Evolutionary conservation across 2,888 invertebrate genomes (phyloP).

Genomic region (Cremastobaeus sp.): DNA sequence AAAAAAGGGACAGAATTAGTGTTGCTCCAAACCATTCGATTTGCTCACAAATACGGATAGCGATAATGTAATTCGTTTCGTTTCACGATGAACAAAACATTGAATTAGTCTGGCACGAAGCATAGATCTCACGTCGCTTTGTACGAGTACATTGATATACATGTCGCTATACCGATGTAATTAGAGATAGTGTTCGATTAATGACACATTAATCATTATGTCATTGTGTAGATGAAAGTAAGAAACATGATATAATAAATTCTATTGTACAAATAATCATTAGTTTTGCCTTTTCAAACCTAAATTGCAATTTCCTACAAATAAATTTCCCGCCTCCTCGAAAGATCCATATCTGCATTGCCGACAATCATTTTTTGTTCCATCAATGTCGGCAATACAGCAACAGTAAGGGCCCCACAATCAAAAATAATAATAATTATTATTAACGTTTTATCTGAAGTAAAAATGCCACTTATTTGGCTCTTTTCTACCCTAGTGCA

Average conservation of each 20-base stretch:
- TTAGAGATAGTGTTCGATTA: conserved; percentile 44
- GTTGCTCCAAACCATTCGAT: conserved; percentile 20
- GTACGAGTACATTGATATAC: conserved; percentile 53
- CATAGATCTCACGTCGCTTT: conserved; percentile 58
- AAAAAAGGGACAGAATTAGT: conserved; percentile 29
- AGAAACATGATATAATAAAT: conserved; percentile 37
- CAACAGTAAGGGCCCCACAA: no score
- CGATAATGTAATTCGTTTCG: conserved; percentile 5
- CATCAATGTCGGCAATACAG: no score
- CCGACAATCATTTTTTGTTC: no score
- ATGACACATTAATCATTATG: conserved; percentile 47
- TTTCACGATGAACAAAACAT: neutral
- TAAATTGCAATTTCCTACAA: no score
- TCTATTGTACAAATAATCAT: conserved; percentile 46
- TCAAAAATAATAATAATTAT: no score
- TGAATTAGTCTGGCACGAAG: conserved; percentile 32
- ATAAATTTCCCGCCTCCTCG: no score
- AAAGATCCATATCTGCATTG: no score
- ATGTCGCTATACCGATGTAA: conserved; percentile 36
- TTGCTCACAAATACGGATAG: conserved; percentile 32
- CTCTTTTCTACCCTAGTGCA: no score
- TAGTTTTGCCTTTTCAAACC: no score
- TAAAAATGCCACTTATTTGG: no score
- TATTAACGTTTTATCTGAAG: no score
- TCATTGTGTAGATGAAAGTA: conserved; percentile 57